These are phyloP conservation scores for Parauchenoglanis punctatus DNA, from an alignment of 2,797 vertebrate species.

Conservation along the genomic window DNA sequence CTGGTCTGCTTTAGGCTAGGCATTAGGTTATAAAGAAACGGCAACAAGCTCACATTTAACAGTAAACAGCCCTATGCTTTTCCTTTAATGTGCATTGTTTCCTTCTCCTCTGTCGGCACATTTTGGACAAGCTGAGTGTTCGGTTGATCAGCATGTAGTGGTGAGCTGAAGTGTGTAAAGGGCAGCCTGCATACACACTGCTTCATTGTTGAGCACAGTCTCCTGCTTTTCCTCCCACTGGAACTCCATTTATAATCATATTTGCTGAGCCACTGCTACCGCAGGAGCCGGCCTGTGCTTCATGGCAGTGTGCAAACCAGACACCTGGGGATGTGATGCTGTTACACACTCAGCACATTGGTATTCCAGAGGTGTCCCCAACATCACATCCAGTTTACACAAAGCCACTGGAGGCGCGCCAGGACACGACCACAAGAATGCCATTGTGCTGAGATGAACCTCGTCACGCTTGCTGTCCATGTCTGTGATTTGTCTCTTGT, in stretches of 20 bases:
- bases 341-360: slow-evolving; percentile 32
- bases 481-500: not conserved
- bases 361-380: slow-evolving; percentile 32
- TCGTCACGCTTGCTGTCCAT: not conserved
- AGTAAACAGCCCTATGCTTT: not conserved
- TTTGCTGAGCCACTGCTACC: slow-evolving; percentile 27
- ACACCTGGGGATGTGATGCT: slow-evolving; percentile 38
- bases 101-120: too few species aligned
- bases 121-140: not conserved
- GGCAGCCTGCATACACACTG: not conserved
- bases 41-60: not conserved
- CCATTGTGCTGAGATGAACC: slow-evolving; percentile 20
- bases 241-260: not conserved
- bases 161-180: slow-evolving; percentile 21
- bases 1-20: not conserved
- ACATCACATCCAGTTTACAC: slow-evolving; percentile 46
- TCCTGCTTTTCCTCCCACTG: slow-evolving; percentile 5
- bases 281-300: slow-evolving; percentile 32
- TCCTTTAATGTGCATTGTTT: not conserved
- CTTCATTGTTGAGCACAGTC: not conserved
- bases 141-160: not conserved
- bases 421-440: slow-evolving; percentile 13
- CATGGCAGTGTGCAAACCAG: slow-evolving; percentile 29
- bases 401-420: slow-evolving; percentile 40
- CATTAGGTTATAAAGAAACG: not conserved